These are phyloP conservation scores for Lasioglossum zephyrum DNA, from an alignment of 2,888 invertebrate species.

Conservation along the genomic window DNA sequence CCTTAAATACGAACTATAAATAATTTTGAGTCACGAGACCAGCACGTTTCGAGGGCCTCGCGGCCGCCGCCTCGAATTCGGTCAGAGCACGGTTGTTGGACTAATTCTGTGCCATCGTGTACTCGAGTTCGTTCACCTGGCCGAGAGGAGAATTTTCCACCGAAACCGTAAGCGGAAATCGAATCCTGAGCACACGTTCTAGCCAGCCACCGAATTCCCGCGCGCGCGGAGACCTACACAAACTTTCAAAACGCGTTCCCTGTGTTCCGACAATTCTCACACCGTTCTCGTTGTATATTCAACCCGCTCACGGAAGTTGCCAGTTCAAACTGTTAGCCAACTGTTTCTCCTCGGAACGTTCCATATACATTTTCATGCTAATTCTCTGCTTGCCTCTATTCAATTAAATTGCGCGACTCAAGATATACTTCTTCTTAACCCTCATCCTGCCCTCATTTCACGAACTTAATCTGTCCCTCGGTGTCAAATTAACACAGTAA, in stretches of 20 bases:
- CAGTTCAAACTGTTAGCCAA: background rate
- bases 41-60: constrained; percentile 69
- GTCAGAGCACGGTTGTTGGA: constrained; percentile 75
- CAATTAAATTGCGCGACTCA: background rate
- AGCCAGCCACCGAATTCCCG: background rate
- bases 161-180: constrained; percentile 50
- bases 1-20: constrained; percentile 77
- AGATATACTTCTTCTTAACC: background rate
- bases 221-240: background rate
- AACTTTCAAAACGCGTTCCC: background rate
- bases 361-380: background rate
- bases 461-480: no score
- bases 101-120: constrained; percentile 78
- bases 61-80: constrained; percentile 73
- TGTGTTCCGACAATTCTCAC: background rate
- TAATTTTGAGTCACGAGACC: constrained; percentile 76
- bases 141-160: constrained; percentile 58
- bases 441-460: no score
- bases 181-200: constrained; percentile 12
- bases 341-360: background rate
- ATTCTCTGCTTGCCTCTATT: background rate
- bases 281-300: background rate
- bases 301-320: background rate
- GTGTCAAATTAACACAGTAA: no score
- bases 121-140: constrained; percentile 79